Percentiles rank a stretch among this genome's conserved stretches.
Conservation (phyloP, 2,113 vertebrate genomes). For the Gnathonemus echidnorhynchus region DNA sequence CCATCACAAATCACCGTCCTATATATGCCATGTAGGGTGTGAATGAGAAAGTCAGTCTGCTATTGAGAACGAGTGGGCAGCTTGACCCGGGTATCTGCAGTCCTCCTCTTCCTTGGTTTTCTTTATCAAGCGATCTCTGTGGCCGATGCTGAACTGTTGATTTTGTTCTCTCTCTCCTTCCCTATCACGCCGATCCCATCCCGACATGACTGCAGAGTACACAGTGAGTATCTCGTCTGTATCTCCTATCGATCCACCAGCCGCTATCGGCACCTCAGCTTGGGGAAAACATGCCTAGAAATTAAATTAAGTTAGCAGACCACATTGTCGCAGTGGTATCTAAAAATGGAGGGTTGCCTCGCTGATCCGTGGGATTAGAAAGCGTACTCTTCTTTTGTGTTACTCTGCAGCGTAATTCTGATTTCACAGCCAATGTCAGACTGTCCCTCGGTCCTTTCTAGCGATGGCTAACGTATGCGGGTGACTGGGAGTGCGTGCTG, state of each 20-base stretch:
- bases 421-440: neutral
- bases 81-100: neutral
- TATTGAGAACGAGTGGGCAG: neutral
- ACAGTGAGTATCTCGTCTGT: constrained; percentile 72
- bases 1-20: neutral
- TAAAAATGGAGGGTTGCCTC: neutral
- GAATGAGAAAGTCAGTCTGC: neutral
- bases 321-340: neutral
- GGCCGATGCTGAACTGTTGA: neutral
- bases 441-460: neutral
- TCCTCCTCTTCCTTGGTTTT: neutral
- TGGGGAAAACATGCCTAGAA: neutral
- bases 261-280: neutral
- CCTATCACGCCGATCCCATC: constrained; percentile 32
- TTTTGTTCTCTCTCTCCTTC: constrained; percentile 41
- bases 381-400: neutral
- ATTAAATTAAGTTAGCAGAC: neutral
- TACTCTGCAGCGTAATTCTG: neutral
- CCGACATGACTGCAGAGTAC: constrained; percentile 68
- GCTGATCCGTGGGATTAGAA: neutral
- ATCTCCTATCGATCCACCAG: neutral
- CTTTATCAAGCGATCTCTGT: neutral
- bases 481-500: neutral
- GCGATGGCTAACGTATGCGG: neutral
- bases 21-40: neutral